Evolutionary conservation across 2,888 invertebrate genomes (phyloP), one percentile per base, ranked within the genome.

Genomic region (Xestia c-nigrum): DNA sequence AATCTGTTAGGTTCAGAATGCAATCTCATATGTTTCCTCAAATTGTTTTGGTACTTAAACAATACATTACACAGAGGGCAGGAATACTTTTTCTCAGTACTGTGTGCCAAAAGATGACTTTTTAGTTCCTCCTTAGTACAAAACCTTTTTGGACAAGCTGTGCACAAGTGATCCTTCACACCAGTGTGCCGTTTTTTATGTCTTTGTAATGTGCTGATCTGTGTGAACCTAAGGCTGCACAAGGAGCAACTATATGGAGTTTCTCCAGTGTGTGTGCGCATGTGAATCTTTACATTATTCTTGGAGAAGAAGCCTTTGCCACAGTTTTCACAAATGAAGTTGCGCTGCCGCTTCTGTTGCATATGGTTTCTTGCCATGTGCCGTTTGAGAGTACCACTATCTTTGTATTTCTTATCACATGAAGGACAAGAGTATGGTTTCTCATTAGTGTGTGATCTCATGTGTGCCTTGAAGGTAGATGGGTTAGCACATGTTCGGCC

Each of bases 31-130:
- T 97, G 97, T 67, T 97, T 97, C 69, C 93, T 95, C 21, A 97
- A 92, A 90, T 96, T 97, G 63, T 95, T 94, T 46, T 95, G 94
- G 43, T 97, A 97, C 82, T 97, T 95, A 87, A 97, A 97, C 10
- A 92, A 89, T 16, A 94, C 90, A 80, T 95, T 95, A 85, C 97
- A 97, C 9, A 93, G 84, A 3, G 92, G 80, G 67, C 96, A 96
- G 0, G 90, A 79, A 81, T 88, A 95, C 10, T 93, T 92, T 78
- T 94, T 95, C 19, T 92, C 92, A 67, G 89, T 91, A 0, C 92
- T 92, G 74, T 96, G 96, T 2, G 93, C 94, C 24, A 87, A 83
- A 9, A 87, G 83, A 76, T 96, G 96, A 55, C 88, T 91, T 76
- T 92, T 94, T 24, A 96, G 83, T 85, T 95, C 93, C 19, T 93